phyloP scores from a whole-genome alignment of 1,140 invertebrate species.

The Bombus vancouverensis region DNA sequence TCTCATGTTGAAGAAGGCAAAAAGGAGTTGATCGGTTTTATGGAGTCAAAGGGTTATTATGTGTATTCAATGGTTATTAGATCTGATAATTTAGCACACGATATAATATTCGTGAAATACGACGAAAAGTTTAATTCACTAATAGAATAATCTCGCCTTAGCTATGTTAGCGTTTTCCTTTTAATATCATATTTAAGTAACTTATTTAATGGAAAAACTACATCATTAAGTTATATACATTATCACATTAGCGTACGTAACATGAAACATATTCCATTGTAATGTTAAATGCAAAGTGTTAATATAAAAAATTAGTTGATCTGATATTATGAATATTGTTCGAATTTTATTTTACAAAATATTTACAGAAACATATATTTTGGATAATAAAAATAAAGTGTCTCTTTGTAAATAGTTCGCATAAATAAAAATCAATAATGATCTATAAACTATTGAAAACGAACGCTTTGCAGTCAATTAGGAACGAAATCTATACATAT shows the following conservation, averaged over 20 bases:
- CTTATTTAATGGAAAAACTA: background rate
- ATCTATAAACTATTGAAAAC: constrained; percentile 20
- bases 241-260: background rate
- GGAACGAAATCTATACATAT: constrained; percentile 13
- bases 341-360: constrained; percentile 59
- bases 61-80: constrained; percentile 76
- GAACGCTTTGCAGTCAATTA: constrained; percentile 14
- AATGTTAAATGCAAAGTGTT: too few species aligned
- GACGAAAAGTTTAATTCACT: background rate
- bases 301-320: background rate
- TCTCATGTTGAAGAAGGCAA: constrained; percentile 74
- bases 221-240: background rate
- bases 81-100: constrained; percentile 78
- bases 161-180: background rate
- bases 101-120: constrained; percentile 80
- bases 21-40: constrained; percentile 73
- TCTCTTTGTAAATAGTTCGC: background rate
- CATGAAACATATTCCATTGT: background rate
- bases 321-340: background rate
- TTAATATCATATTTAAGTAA: background rate
- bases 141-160: background rate
- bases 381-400: constrained; percentile 59
- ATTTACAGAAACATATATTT: constrained; percentile 57
- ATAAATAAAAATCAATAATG: background rate
- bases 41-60: constrained; percentile 75